These are phyloP conservation scores for Anas bernieri DNA, from an alignment of 2,797 vertebrate genomes.

Conservation along the genomic window DNA sequence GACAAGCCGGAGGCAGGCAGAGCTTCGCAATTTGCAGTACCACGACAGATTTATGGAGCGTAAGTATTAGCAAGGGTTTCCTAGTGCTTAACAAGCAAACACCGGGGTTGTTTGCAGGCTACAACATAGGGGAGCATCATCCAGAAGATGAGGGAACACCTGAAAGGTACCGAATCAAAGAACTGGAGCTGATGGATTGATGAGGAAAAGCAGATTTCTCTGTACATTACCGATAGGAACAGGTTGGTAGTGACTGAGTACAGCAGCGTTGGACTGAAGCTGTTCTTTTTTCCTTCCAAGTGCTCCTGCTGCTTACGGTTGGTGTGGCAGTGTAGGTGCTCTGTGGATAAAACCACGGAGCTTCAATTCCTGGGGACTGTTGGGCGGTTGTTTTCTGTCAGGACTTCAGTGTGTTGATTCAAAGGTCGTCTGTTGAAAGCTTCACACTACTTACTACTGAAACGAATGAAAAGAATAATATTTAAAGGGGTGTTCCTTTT, in stretches of 20 bases:
- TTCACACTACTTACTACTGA: background rate
- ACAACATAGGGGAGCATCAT: rapidly evolving
- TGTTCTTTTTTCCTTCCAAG: background rate
- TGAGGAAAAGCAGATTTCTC: background rate
- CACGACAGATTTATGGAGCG: constrained; percentile 86
- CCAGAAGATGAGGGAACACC: background rate
- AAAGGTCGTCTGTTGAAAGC: background rate
- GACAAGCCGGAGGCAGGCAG: constrained; percentile 77
- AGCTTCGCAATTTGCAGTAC: constrained; percentile 49
- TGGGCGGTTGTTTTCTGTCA: background rate
- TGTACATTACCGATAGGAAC: background rate
- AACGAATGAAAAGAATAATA: background rate
- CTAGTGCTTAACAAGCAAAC: background rate
- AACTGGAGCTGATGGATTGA: background rate
- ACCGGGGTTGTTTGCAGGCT: rapidly evolving
- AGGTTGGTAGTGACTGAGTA: background rate
- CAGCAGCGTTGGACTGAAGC: background rate
- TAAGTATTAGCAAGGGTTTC: constrained; percentile 77
- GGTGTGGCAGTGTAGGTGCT: rapidly evolving
- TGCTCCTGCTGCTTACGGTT: background rate
- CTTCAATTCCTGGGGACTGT: rapidly evolving
- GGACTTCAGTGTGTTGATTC: rapidly evolving
- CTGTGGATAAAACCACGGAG: background rate
- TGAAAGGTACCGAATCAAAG: background rate
- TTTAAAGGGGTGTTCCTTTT: rapidly evolving